Base-by-base conservation (phyloP, 2,113 vertebrate genomes). In the Stegostoma tigrinum region DNA sequence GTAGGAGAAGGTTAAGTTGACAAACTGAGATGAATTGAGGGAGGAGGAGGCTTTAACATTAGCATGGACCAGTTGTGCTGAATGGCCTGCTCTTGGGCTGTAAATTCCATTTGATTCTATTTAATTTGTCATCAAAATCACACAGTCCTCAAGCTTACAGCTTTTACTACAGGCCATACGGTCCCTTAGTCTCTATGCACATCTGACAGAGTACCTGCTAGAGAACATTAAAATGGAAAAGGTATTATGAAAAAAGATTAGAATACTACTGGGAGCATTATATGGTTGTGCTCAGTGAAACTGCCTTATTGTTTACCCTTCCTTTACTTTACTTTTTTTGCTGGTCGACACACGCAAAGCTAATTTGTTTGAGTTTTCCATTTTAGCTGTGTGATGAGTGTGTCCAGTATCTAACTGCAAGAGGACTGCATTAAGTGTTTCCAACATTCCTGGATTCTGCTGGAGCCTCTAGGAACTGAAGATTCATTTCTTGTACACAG, bases 341-440 rank as follows among this genome's bases (percentile, higher is more conserved):
- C 61, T 34, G 38, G 48, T 64, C 87, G 8, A 17, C 14, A 30
- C 27, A 90, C 4, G 64, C 61, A 30, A n/a, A 90, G 87, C 45
- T 61, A 90, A 61, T 90, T 90, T 34, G 87, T 90, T 90, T 34
- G 87, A 30, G 55, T 90, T 90, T 90, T 90, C 87, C 17, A 90
- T 30, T 90, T 38, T 61, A 61, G 61, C 61, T 90, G 52, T 61
- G 14, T 17, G 4, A 61, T 61, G 55, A 90, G n/a, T 61, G 23
- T 55, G 23, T 24, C 23, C 48, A 52, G 45, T 48, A 52, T 7
- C 10, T 55, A 48, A 34, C 75, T 38, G 34, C 75, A 38, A 38
- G 34, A 83, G 38, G 80, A 45, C 42, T 21, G 19, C 38, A 45
- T 0, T 1, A 0, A 42, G 80, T 17, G 38, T 83, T 21, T 4